A percentile compares a stretch with the other conserved stretches of the same genome.
Evolutionary conservation across 2,113 vertebrate species (phyloP).

Genomic region (Equus przewalskii): DNA sequence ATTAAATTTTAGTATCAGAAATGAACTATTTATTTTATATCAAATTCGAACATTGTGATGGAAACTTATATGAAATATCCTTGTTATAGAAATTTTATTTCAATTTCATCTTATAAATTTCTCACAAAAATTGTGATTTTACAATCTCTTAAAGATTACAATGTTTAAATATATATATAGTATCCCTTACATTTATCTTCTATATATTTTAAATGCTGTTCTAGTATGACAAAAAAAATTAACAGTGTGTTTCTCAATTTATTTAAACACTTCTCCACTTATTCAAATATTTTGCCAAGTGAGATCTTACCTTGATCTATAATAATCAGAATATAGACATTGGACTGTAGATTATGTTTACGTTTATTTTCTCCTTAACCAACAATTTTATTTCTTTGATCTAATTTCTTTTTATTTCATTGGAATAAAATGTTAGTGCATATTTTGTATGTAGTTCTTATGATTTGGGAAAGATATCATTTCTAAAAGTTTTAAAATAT

Average conservation of each 20-base stretch:
- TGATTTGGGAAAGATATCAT: neutral
- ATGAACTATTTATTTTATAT: neutral
- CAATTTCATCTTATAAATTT: neutral
- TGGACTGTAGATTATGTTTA: neutral
- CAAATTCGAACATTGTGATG: neutral
- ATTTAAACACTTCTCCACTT: neutral
- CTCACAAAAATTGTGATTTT: neutral
- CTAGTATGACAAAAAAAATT: neutral
- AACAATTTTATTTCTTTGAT: neutral
- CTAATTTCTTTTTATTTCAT: neutral
- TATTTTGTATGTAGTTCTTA: neutral
- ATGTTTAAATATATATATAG: neutral
- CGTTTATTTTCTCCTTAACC: neutral
- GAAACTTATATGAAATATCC: neutral
- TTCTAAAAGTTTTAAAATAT: neutral
- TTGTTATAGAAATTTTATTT: neutral
- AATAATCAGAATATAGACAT: neutral
- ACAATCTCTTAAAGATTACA: neutral
- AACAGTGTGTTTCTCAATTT: neutral
- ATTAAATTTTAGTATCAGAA: conserved; percentile 5
- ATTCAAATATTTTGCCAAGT: neutral
- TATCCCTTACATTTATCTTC: neutral
- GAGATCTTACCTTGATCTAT: neutral
- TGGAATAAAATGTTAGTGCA: neutral
- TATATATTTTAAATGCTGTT: neutral